Evolutionary conservation across 2,797 vertebrate species (phyloP).

Genomic region (Nannoperca obscura): DNA sequence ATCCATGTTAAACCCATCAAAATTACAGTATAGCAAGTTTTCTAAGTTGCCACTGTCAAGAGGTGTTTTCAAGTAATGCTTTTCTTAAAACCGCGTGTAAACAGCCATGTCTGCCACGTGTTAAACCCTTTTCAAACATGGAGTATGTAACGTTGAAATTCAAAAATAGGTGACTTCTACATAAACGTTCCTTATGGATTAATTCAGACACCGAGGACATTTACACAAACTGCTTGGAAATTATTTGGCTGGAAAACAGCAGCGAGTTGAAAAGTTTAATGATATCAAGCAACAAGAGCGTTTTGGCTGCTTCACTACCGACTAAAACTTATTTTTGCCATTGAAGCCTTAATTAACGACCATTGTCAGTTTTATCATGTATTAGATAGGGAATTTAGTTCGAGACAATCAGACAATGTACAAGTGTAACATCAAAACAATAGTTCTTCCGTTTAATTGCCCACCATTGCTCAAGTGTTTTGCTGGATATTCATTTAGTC

Average conservation of each 20-base stretch:
- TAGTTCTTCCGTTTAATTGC: too few species aligned
- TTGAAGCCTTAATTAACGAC: background rate
- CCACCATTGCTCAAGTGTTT: too few species aligned
- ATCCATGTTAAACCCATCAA: conserved; percentile 10
- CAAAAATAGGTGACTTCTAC: background rate
- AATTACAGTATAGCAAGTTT: background rate
- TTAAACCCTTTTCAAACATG: background rate
- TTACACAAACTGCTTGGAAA: background rate
- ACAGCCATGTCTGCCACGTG: background rate
- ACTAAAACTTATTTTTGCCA: background rate
- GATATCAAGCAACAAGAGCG: background rate
- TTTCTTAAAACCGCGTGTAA: conserved; percentile 1
- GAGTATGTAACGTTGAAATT: background rate
- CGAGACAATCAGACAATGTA: background rate
- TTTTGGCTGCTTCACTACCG: background rate
- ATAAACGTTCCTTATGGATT: background rate
- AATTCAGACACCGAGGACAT: background rate
- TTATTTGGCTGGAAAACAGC: background rate
- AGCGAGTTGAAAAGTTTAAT: background rate
- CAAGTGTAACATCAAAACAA: too few species aligned
- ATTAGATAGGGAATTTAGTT: too few species aligned
- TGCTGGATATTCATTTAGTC: too few species aligned
- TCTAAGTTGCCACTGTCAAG: background rate
- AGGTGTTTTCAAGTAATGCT: background rate
- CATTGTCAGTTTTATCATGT: background rate